Percentiles rank a stretch among this genome's conserved stretches.
Evolutionary conservation across 2,888 invertebrate species (phyloP).

Genomic region (Drosophila trichaetosa): DNA sequence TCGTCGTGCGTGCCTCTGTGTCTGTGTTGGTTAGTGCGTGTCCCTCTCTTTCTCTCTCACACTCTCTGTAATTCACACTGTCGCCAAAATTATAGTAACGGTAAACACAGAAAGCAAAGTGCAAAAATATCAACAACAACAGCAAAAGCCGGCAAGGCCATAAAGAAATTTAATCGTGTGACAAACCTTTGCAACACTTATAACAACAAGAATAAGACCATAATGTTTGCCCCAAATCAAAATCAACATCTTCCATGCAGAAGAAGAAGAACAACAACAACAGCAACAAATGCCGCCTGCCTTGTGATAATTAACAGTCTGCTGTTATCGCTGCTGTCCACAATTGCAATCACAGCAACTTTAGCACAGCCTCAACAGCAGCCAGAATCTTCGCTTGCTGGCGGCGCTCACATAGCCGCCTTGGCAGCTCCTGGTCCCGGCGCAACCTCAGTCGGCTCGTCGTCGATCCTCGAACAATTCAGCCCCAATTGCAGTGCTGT

Average conservation of each 20-base stretch:
- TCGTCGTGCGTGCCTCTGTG: conserved; percentile 29
- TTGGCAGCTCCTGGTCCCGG: conserved; percentile 62
- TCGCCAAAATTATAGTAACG: conserved; percentile 47
- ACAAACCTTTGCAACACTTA: conserved; percentile 30
- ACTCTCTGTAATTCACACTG: conserved; percentile 9
- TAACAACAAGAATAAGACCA: conserved; percentile 34
- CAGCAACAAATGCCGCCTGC: conserved; percentile 38
- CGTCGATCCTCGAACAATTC: conserved; percentile 83
- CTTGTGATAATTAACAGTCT: conserved; percentile 67
- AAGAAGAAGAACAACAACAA: conserved; percentile 48
- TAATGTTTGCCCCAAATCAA: conserved; percentile 35
- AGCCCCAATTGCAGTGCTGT: conserved; percentile 86
- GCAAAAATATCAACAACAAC: conserved; percentile 39
- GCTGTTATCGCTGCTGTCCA: conserved; percentile 44
- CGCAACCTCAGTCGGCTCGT: conserved; percentile 34
- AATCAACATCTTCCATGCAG: conserved; percentile 45
- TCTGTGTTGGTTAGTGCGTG: conserved; percentile 40
- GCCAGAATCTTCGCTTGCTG: conserved; percentile 14
- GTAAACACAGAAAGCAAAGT: conserved; percentile 51
- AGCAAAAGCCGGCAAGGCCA: conserved; percentile 48
- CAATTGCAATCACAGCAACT: conserved; percentile 18
- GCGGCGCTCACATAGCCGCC: conserved; percentile 53
- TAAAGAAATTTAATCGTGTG: conserved; percentile 47
- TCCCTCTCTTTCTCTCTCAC: conserved; percentile 22
- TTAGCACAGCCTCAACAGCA: conserved; percentile 29